Evolutionary conservation across 2,113 vertebrate genomes (phyloP), one percentile per base, ranked within the genome.

Genomic region (Ploceus nigricollis): DNA sequence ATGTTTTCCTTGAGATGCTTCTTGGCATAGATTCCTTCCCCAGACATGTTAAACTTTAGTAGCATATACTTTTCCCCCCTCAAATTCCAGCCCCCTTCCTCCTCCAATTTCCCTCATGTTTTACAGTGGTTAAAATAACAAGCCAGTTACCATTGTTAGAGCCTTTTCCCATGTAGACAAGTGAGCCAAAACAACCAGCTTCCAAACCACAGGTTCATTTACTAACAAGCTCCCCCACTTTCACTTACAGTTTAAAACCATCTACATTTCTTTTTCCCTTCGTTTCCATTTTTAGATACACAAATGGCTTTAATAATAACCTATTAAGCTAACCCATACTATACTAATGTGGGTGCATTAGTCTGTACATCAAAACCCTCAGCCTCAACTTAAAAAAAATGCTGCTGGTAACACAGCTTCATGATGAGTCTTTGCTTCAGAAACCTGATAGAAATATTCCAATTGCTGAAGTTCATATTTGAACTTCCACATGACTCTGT

Each of bases 391-490:
- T 87, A 0, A 40, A 68, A 88, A 35, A 57, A 42, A 40, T 40
- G 6, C 2, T 7, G 30, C 7, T 54, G 13, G 2, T 33, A 80
- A 51, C 10, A 48, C 5, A 83, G 37, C 19, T 63, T 53, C 22
- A 45, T 44, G 25, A 24, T 3, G 23, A 61, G 10, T 22, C 8
- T 31, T 60, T 40, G n/a, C 16, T 73, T 69, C 33, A 69, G 63
- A 61, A 92, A 42, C 6, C 11, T 1, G 1, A 19, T 0, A 80
- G 50, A 75, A 82, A 65, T 21, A 84, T 11, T 21, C 17, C 10
- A 23, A 0, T 13, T 60, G 54, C 40, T 50, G 4, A 35, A 86
- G 35, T 27, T 76, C 3, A 1, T 11, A 16, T 19, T 5, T 77
- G 25, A 82, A 37, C 11, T 89, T 77, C 54, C n/a, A n/a, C 9